Evolutionary conservation across 2,888 invertebrate species (phyloP), one percentile per base, ranked within the genome.

Genomic region (Psylliodes chrysocephalus): DNA sequence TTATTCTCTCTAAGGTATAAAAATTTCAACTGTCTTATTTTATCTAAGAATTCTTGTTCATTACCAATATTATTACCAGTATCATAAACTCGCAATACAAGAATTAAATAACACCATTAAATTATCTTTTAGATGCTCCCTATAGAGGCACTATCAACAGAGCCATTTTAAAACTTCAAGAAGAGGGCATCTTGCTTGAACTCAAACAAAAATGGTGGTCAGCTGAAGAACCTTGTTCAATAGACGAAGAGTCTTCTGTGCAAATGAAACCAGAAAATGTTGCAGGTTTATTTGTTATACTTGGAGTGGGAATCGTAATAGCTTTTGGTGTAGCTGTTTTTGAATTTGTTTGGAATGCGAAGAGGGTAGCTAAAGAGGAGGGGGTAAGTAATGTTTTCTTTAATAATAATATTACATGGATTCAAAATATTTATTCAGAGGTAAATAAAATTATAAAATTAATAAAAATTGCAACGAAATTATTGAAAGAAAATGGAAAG

Each of bases 121-220:
- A n/a, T n/a, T 4, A 28, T 22, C 63, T 80, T 80, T 12, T 72
- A 93, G 93, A 89, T 77, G 89, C 92, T 0, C 90, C 90, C 0
- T 93, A 92, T 77, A 85, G 93, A 22, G 90, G 91, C 0, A 86
- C 88, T 15, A 90, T 98, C n/a, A 96, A 94, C 75, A 91, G 91
- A 64, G 93, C 94, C 0, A 92, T 98, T 46, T 82, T 98, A 14
- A 90, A 90, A 81, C 85, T 98, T 53, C 96, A 96, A 79, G 97
- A 98, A 82, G 90, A 90, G 63, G 96, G 96, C 0, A 87, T 87
- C 71, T 85, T 98, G 35, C 89, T 88, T 40, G 87, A 88, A 55
- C 82, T 98, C 57, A 96, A 96, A 82, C 89, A 90, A 49, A 92
- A 91, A 77, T 98, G 97, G 97, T 98, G 97, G 98, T 88, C 90